Evolutionary conservation across 2,113 vertebrate genomes (phyloP), one percentile per base, ranked within the genome.

Genomic region (Amazona vittata): DNA sequence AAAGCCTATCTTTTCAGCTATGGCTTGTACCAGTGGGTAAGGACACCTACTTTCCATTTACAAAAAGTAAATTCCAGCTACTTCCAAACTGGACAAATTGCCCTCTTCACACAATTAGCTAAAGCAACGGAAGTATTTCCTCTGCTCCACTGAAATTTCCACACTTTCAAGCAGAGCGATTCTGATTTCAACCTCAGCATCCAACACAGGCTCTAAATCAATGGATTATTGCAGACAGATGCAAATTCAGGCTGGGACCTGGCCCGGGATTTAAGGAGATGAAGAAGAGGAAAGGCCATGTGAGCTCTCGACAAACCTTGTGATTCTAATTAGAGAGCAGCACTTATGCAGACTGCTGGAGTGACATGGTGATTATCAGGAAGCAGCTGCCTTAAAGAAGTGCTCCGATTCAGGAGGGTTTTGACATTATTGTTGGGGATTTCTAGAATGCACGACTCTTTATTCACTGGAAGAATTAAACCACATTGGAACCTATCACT

Each of bases 311-410:
- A 92, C 67, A 84, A 96, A 68, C 63, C 50, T 52, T 73, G 78
- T 77, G 85, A 90, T 84, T 96, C 90, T 93, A 90, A 96, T 82
- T 90, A 93, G 91, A 88, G 33, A 71, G 67, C 46, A 83, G 85
- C 63, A 95, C 71, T 90, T 80, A 94, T 20, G 35, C 79, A 94
- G 85, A 53, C 75, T 90, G 92, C 75, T 92, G 39, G 63, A 95
- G 68, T 86, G 79, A 77, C 79, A 79, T 14, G 68, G 18, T 90
- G 71, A 94, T 90, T 92, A 96, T 82, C 60, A 94, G 69, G 71
- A 93, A 96, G 93, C 94, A 97, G 92, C 86, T 96, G 95, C 59
- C 35, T 88, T 85, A 50, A 91, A 89, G 73, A 85, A 93, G 85
- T 43, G 53, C 39, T 67, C 83, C 85, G 73, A 86, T 88, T 95